Conservation (phyloP, 2,113 vertebrate genomes). For the Zosterops hypoxanthus region DNA sequence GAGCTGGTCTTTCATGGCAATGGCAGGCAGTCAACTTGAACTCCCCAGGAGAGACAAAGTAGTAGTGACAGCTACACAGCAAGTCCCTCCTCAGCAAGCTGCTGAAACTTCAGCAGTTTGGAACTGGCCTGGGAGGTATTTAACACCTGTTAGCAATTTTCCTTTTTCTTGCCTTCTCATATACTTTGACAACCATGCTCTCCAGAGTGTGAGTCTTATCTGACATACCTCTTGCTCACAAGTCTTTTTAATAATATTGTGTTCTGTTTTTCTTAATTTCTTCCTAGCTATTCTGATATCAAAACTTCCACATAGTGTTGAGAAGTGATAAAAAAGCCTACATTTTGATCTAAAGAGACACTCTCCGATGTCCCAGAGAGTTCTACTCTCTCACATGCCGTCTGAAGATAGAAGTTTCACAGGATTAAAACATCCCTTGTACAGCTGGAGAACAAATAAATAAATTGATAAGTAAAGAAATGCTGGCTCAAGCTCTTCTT, state of each 20-base stretch:
- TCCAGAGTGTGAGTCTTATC: neutral
- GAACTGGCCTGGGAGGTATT: neutral
- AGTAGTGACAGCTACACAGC: neutral
- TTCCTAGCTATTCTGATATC: neutral
- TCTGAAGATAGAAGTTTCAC: neutral
- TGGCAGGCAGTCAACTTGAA: neutral
- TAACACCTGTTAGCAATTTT: neutral
- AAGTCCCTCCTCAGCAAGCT: neutral
- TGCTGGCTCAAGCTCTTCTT: neutral
- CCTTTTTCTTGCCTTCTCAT: neutral
- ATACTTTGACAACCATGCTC: neutral
- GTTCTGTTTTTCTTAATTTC: neutral
- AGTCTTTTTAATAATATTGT: neutral
- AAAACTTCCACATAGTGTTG: neutral
- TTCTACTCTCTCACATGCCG: neutral
- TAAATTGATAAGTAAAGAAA: neutral
- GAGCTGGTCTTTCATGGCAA: neutral
- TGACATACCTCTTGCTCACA: neutral
- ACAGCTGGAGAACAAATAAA: neutral
- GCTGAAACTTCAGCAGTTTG: neutral
- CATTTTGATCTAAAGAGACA: neutral
- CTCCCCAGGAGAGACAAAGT: neutral
- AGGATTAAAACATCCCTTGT: neutral
- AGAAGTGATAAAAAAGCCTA: neutral
- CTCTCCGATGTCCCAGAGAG: neutral